Base-by-base conservation (phyloP, 2,888 invertebrate species). In the Argynnis bischoffii region DNA sequence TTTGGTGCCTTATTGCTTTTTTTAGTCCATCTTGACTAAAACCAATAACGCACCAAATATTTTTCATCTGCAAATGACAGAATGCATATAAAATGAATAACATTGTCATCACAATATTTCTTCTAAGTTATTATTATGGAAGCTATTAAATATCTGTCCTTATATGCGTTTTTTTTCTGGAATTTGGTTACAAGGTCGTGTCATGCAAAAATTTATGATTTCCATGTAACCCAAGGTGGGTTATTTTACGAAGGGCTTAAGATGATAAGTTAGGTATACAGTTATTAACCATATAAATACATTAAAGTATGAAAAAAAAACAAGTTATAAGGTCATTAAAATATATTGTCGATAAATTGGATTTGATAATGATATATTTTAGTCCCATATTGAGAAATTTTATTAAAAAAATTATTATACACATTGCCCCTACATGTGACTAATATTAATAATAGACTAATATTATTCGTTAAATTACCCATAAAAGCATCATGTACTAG, bases 101-200 rank as follows among this genome's bases (percentile, higher is more conserved):
- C 18, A 57, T 41, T 57, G 57, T 57, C 46, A 57, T 57, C 47
- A 57, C 21, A 11, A 47, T 57, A 57, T 57, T 21, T 57, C 35
- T 41, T 41, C 21, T 15, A 57, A 47, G 21, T 47, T 57, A 57
- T 57, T 57, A 47, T 57, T 57, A 57, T 57, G 57, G 47, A 57
- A 57, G 57, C 21, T 57, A 47, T 47, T 47, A 57, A 47, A 47
- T 15, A 1, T 11, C 15, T 57, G 47, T 6, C 47, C 15, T 47
- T 57, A 57, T 47, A 57, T n/a, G 47, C 21, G 8, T 1, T 18
- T 46, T 57, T 47, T 47, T 60, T 60, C 50, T 51, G 60, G 50
- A 60, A 8, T 60, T 60, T 50, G 60, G 60, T 50, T 50, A 60
- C 60, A 60, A 60, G 60, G 60, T 50, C 60, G 60, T 6, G 11